Conservation (phyloP, 2,797 vertebrate genomes). For the Microcaecilia unicolor region DNA sequence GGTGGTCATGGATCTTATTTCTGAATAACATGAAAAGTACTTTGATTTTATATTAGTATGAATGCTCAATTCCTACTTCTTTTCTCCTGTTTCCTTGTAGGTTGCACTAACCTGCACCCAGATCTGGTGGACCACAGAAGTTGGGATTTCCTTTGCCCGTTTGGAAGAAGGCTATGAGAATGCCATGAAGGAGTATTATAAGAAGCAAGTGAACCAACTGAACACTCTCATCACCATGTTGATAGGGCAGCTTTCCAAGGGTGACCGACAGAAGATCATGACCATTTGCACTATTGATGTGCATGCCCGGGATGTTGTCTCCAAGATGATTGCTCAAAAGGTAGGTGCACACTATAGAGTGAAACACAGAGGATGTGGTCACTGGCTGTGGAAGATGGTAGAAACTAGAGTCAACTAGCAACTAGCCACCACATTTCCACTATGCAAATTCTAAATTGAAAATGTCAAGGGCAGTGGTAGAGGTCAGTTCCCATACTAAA, state of each 20-base stretch:
- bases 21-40: too few species aligned
- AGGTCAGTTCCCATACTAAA: too few species aligned
- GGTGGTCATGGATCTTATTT: too few species aligned
- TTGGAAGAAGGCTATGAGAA: conserved; percentile 87
- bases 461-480: too few species aligned
- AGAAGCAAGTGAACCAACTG: conserved; percentile 82
- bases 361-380: too few species aligned
- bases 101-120: conserved; percentile 85
- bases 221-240: conserved; percentile 86
- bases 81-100: conserved; percentile 32
- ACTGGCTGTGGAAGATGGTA: too few species aligned
- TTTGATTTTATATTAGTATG: too few species aligned
- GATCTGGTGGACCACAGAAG: conserved; percentile 93
- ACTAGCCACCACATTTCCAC: too few species aligned
- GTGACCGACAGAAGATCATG: conserved; percentile 90
- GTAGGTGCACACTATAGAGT: conserved; percentile 43
- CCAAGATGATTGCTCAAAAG: conserved; percentile 86
- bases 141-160: conserved; percentile 76
- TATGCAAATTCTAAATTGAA: too few species aligned
- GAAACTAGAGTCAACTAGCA: too few species aligned
- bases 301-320: conserved; percentile 87
- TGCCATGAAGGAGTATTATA: conserved; percentile 85
- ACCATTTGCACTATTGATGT: conserved; percentile 94
- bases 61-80: background rate
- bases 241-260: conserved; percentile 76